Conservation (phyloP, 2,113 vertebrate genomes). For the Periophthalmus modestus region DNA sequence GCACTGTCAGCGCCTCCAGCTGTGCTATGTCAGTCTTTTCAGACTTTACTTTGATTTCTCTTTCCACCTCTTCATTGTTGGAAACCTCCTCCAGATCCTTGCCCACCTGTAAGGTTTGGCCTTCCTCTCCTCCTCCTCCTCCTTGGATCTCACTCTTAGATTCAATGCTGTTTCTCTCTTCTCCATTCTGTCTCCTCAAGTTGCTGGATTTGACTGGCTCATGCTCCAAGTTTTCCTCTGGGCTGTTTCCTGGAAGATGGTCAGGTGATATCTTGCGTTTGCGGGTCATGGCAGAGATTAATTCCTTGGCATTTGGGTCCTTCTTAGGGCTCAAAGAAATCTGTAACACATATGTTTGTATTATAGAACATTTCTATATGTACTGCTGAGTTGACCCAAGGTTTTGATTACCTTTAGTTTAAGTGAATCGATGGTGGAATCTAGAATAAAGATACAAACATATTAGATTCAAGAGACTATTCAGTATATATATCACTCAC, state of each 20-base stretch:
- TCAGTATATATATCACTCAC: neutral
- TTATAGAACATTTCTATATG: neutral
- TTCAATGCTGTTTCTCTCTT: constrained; percentile 10
- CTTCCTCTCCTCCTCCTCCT: constrained; percentile 19
- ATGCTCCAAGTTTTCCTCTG: constrained; percentile 87
- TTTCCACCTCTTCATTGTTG: constrained; percentile 26
- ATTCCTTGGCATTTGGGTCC: constrained; percentile 82
- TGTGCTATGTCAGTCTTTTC: neutral
- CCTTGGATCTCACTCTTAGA: constrained; percentile 17
- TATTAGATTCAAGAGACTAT: neutral
- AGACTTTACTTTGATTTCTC: constrained; percentile 4
- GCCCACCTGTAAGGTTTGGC: constrained; percentile 9
- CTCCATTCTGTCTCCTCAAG: constrained; percentile 43
- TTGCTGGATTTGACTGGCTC: constrained; percentile 76
- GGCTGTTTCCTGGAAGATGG: constrained; percentile 81
- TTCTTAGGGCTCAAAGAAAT: constrained; percentile 80
- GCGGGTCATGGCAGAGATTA: constrained; percentile 87
- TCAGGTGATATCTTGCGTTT: constrained; percentile 88
- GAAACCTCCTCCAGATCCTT: neutral
- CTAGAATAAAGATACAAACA: constrained; percentile 64
- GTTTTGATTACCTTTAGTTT: constrained; percentile 86
- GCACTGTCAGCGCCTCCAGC: neutral
- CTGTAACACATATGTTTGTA: constrained; percentile 62
- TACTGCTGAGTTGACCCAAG: neutral
- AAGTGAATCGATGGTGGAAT: constrained; percentile 86